Percentiles rank a stretch among this genome's conserved stretches.
Conservation (phyloP, 2,888 invertebrate genomes). For the Lycaena phlaeas region DNA sequence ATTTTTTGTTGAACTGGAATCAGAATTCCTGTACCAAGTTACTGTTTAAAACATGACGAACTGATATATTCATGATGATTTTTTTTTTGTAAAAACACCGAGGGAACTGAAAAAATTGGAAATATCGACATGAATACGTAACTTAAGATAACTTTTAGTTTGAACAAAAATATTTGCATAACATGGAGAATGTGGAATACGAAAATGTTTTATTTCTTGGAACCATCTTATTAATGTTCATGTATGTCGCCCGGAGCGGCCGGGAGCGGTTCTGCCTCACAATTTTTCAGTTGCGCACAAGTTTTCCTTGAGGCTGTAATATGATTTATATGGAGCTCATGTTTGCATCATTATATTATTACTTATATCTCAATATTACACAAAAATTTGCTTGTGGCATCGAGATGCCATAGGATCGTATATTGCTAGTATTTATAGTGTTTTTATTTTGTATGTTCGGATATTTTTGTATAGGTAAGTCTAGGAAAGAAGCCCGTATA, state of each 20-base stretch:
- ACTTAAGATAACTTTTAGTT: neutral
- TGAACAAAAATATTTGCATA: slow-evolving; percentile 1
- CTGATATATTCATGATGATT: no score
- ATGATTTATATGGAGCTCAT: neutral
- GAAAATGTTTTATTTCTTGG: neutral
- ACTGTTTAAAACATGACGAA: no score
- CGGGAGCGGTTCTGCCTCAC: neutral
- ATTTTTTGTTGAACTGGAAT: no score
- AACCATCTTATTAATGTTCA: neutral
- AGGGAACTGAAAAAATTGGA: no score
- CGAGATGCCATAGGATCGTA: no score
- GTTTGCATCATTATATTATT: neutral
- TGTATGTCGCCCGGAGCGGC: neutral
- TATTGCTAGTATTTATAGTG: no score
- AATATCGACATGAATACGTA: no score
- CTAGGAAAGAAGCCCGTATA: no score
- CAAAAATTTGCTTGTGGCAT: neutral
- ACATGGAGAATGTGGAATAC: neutral
- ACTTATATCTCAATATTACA: neutral
- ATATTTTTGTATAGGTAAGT: no score
- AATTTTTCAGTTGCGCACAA: slow-evolving; percentile 1
- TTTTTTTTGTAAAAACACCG: no score
- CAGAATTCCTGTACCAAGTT: no score
- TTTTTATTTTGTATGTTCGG: no score
- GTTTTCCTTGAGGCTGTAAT: neutral